Base-by-base conservation (phyloP, 2,797 vertebrate genomes). In the Phaenicophaeus curvirostris region DNA sequence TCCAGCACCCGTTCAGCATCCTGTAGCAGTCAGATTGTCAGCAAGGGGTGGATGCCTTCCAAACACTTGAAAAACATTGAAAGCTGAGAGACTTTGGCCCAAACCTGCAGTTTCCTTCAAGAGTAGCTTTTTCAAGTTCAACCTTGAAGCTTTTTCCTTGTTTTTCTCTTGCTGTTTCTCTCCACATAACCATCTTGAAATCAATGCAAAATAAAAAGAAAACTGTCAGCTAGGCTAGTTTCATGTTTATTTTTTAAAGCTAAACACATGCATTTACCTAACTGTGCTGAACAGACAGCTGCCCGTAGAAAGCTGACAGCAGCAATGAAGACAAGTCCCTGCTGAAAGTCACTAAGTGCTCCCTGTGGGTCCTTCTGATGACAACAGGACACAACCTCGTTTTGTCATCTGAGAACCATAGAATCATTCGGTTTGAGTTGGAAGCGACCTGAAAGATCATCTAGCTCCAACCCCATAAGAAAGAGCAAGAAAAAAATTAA, bases 1-100 rank as follows among this genome's bases (percentile, higher is more conserved):
- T 3, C 20, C 2, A 1, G 12, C 8, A 4, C 23, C 27, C 4
- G 2, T 3, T 21, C 42, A 8, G 25, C n/a, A 15, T 6, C 7
- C 0, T 9, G 10, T 5, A n/a, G n/a, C n/a, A n/a, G n/a, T n/a
- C n/a, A n/a, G n/a, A n/a, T n/a, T n/a, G n/a, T n/a, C n/a, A 42
- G 41, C 10, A 16, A 13, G 41, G 41, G 41, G 0, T 0, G 7
- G 28, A 5, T 4, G 4, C 20, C 10, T 37, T 7, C 28, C 13
- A 3, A 48, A 11, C 20, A 0, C 15, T 9, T 12, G 16, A 16
- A 23, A 30, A 61, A 10, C 39, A 4, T 21, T 27, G 2, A 19
- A 13, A n/a, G 15, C 10, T 1, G 5, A 3, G 25, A 30, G 25
- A 4, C 16, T 19, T 27, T 2, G 11, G 8, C 4, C 7, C 15